Base-by-base conservation (phyloP, 2,797 vertebrate species). In the Myotis pilosus region DNA sequence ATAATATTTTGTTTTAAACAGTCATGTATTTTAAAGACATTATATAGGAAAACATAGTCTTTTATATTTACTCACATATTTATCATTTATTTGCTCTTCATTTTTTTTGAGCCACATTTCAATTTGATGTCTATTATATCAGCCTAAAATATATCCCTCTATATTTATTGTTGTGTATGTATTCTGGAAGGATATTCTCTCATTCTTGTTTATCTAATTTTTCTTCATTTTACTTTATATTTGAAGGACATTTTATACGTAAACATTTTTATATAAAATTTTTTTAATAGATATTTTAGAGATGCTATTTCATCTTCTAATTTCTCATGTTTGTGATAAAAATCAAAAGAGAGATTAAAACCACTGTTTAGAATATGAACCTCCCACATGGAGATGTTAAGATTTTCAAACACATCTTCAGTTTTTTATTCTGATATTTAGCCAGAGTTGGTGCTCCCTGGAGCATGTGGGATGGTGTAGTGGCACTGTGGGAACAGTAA, bases 371-470 rank as follows among this genome's bases (percentile, higher is more conserved):
- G 89, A 91, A 78, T 57, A 33, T 16, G 55, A 79, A 64, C 64
- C 75, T 93, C 75, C 85, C 79, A 8, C 13, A 41, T 36, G 82
- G 90, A 47, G 69, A 44, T 12, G 22, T 79, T 93, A 81, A 51
- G 51, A 92, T 81, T 96, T 95, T 85, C 47, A 89, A 93, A 89
- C 78, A 78, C 28, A 36, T 62, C 94, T 94, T 96, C 92, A 78
- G 60, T 53, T 81, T 81, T 79, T 87, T 89, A 72, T 89, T 74
- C 68, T 92, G 76, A 17, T 87, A 36, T 41, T 79, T 80, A 87
- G n/a, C 74, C 71, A 49, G 62, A 87, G 85, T 82, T 33, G 66
- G 72, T 88, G 86, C 80, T 93, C 72, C 69, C 82, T 75, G 74
- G n/a, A 81, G 20, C 71, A 66, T 75, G 30, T 41, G 80, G 71